A percentile compares a stretch with the other conserved stretches of the same genome.
These are phyloP conservation scores for Equus quagga DNA, from an alignment of 2,113 vertebrate species.

Conservation along the genomic window DNA sequence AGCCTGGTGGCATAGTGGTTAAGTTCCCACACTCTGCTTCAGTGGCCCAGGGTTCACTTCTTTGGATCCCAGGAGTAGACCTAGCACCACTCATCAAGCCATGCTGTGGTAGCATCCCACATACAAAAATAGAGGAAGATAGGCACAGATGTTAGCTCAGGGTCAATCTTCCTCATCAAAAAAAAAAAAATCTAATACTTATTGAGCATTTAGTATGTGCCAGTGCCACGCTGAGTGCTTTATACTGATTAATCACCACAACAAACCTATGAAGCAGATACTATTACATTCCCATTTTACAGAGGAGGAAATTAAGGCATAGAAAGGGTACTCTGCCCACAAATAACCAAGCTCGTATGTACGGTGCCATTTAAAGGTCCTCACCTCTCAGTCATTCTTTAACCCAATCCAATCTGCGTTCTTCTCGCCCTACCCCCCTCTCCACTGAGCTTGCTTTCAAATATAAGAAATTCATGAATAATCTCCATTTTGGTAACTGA, in stretches of 20 bases:
- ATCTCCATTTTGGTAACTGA: background rate
- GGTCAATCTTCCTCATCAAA: no score
- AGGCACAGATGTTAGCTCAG: no score
- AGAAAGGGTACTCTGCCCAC: background rate
- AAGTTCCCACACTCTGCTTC: no score
- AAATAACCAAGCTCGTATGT: background rate
- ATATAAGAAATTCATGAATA: conserved; percentile 36
- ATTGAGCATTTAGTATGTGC: conserved; percentile 18
- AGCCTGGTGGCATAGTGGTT: no score
- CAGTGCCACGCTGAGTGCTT: background rate
- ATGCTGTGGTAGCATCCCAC: no score
- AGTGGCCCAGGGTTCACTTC: no score
- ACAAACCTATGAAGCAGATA: background rate
- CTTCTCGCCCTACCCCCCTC: background rate
- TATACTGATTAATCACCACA: background rate
- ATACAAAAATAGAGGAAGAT: no score
- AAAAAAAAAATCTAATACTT: background rate
- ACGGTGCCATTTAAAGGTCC: background rate
- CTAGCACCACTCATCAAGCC: no score
- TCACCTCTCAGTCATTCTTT: background rate
- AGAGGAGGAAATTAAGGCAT: conserved; percentile 21
- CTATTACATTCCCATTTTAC: background rate
- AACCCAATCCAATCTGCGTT: background rate
- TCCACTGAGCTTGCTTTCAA: conserved; percentile 28
- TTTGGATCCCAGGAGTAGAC: no score